Evolutionary conservation across 2,797 vertebrate species (phyloP).

Genomic region (Eulemur albifrons): DNA sequence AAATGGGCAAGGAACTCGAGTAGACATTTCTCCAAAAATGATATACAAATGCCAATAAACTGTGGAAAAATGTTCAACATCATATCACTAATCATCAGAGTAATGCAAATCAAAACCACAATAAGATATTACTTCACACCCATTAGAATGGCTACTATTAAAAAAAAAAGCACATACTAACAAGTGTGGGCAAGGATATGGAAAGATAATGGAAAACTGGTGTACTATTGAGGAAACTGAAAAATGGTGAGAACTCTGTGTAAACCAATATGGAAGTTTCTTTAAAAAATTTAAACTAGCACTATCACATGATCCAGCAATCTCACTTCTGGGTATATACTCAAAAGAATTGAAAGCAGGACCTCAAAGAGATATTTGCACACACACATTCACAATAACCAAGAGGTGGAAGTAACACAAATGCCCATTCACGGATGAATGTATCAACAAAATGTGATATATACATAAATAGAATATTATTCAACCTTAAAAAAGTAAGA

Average conservation of each 20-base stretch:
- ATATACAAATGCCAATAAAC: neutral
- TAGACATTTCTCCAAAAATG: neutral
- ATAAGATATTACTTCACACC: neutral
- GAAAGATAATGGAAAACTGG: neutral
- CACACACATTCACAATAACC: neutral
- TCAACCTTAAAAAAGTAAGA: neutral
- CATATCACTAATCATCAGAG: neutral
- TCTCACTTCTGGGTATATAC: neutral
- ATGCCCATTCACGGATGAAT: neutral
- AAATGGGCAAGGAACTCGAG: neutral
- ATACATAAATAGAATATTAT: neutral
- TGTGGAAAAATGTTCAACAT: neutral
- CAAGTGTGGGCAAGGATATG: neutral
- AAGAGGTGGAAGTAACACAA: neutral
- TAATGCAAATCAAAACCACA: neutral
- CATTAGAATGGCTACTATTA: neutral
- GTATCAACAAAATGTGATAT: neutral
- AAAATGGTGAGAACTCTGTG: neutral
- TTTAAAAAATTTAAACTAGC: neutral
- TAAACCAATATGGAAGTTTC: neutral
- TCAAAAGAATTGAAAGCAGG: neutral
- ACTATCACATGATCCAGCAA: neutral
- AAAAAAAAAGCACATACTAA: neutral
- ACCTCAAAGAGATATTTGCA: neutral
- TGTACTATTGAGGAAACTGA: neutral